These are phyloP conservation scores for Scyliorhinus canicula DNA, from an alignment of 2,797 vertebrate genomes.

Conservation along the genomic window DNA sequence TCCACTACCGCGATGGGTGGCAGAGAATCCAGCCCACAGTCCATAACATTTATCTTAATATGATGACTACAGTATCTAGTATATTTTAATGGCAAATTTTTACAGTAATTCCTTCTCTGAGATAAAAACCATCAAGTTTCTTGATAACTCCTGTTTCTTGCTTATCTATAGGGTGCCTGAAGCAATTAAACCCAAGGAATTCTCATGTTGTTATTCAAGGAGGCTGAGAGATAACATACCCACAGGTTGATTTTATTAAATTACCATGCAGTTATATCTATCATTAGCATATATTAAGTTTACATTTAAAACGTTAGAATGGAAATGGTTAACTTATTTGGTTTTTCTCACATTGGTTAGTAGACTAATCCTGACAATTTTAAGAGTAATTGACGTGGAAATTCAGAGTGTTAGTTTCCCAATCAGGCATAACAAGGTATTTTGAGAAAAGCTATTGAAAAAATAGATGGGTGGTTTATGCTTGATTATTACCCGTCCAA, in stretches of 20 bases:
- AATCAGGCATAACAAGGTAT: background rate
- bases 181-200: conserved; percentile 25
- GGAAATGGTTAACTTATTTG: background rate
- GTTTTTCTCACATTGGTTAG: background rate
- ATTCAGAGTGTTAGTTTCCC: background rate
- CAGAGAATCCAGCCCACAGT: too few relatives aligned
- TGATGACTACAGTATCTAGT: background rate
- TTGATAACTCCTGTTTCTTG: background rate
- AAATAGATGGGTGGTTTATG: background rate
- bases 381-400: background rate
- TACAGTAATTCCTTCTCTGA: too few relatives aligned
- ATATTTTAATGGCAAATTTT: background rate
- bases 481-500: background rate
- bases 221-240: conserved; percentile 40
- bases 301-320: background rate
- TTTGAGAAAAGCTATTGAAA: background rate
- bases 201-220: background rate
- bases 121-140: background rate
- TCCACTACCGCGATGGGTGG: too few relatives aligned
- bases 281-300: background rate
- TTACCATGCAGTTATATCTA: background rate
- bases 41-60: too few relatives aligned
- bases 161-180: background rate
- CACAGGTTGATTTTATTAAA: conserved; percentile 17
- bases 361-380: background rate